Conservation (phyloP, 2,797 vertebrate genomes). For the Labroides dimidiatus region DNA sequence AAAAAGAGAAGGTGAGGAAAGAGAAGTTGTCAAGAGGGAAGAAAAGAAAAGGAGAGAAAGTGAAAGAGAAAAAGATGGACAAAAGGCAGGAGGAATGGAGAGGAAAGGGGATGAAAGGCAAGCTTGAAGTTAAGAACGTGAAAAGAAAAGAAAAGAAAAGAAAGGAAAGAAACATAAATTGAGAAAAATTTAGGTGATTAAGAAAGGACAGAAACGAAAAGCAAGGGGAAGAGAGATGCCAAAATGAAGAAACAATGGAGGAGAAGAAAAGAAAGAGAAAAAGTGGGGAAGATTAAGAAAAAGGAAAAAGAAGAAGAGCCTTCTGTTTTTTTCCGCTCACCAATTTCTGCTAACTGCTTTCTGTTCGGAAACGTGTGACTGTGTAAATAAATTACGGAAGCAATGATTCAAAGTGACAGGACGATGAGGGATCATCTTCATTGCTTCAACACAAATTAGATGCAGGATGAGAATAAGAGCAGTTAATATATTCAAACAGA, state of each 20-base stretch:
- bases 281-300: neutral
- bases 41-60: too few relatives aligned
- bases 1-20: neutral
- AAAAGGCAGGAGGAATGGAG: neutral
- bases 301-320: neutral
- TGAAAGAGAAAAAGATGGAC: too few relatives aligned
- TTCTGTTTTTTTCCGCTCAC: neutral
- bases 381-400: conserved; percentile 56
- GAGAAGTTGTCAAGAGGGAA: too few relatives aligned
- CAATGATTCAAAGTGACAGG: conserved; percentile 64
- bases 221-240: too few relatives aligned
- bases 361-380: conserved; percentile 31
- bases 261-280: neutral
- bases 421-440: conserved; percentile 42
- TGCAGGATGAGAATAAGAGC: conserved; percentile 28
- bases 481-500: conserved; percentile 40
- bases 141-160: too few relatives aligned
- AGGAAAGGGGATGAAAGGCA: neutral
- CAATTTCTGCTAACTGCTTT: conserved; percentile 35
- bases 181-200: neutral
- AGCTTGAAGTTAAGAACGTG: too few relatives aligned
- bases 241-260: too few relatives aligned
- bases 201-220: too few relatives aligned
- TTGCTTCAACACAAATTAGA: conserved; percentile 43
- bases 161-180: neutral